phyloP scores from a whole-genome alignment of 2,888 invertebrate species.

The Pandemis heparana region DNA sequence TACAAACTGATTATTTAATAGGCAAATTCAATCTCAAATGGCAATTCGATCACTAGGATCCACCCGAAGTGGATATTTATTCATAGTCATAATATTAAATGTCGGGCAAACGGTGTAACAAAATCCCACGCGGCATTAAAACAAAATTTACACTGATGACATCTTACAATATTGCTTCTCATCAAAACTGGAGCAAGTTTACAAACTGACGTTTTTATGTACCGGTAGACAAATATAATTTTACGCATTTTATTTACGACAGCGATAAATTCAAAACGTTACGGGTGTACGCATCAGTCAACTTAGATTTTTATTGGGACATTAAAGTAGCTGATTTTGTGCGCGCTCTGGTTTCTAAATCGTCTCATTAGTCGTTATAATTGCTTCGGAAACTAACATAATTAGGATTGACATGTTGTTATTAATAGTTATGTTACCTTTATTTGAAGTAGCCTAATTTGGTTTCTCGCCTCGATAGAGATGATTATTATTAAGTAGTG shows the following conservation, averaged over 20 bases:
- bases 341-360: constrained; percentile 30
- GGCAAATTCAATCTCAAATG: constrained; percentile 20
- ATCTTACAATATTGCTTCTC: constrained; percentile 49
- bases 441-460: constrained; percentile 5
- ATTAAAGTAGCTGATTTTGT: constrained; percentile 27
- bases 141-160: constrained; percentile 52
- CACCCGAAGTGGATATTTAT: constrained; percentile 34
- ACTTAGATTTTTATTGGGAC: constrained; percentile 39
- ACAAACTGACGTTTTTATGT: constrained; percentile 43
- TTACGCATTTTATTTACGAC: constrained; percentile 32
- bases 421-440: background rate
- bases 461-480: background rate
- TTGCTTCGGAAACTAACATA: constrained; percentile 23
- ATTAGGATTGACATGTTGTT: constrained; percentile 17
- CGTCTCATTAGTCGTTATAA: constrained; percentile 25
- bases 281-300: constrained; percentile 48
- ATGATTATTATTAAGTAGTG: background rate
- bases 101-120: constrained; percentile 48
- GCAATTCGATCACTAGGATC: constrained; percentile 21
- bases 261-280: constrained; percentile 54
- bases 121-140: constrained; percentile 48
- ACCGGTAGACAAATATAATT: constrained; percentile 49
- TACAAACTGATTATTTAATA: constrained; percentile 20
- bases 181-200: constrained; percentile 55
- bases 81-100: constrained; percentile 28